Conservation (phyloP, 2,113 vertebrate species). For the Catharus fuscescens region DNA sequence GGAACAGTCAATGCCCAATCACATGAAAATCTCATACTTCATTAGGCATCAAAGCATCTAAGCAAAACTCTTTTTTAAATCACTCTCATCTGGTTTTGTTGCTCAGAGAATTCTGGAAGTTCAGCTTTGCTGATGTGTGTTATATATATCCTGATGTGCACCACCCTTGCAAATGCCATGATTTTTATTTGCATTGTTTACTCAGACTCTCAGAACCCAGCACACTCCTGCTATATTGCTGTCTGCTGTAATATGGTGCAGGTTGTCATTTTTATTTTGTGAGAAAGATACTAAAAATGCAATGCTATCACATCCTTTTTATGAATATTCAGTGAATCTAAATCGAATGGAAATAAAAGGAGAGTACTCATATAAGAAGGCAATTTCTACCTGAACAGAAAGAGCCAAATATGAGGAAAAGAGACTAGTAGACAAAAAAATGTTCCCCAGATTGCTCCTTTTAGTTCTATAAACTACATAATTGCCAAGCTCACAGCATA, state of each 20-base stretch:
- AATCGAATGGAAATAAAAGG: not conserved
- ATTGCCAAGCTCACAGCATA: not conserved
- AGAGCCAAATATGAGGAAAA: not conserved
- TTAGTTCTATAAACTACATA: not conserved
- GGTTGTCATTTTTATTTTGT: not conserved
- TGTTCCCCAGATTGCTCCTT: not conserved
- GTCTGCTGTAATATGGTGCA: not conserved
- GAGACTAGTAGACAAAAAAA: not conserved
- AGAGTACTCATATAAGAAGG: not conserved
- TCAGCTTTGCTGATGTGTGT: not conserved
- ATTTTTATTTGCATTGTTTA: not conserved
- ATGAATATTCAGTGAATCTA: not conserved
- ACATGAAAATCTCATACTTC: not conserved
- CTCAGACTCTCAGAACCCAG: not conserved
- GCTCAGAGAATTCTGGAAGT: not conserved
- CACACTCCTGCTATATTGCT: not conserved
- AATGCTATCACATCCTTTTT: not conserved
- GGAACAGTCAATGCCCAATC: not conserved
- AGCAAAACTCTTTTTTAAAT: not conserved
- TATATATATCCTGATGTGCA: not conserved
- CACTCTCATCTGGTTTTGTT: not conserved
- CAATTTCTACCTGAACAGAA: not conserved
- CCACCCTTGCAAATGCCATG: not conserved
- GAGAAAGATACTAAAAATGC: not conserved
- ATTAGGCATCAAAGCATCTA: not conserved